A percentile compares a stretch with the other conserved stretches of the same genome.
Conservation (phyloP, 2,888 invertebrate species). For the Erynnis tages region DNA sequence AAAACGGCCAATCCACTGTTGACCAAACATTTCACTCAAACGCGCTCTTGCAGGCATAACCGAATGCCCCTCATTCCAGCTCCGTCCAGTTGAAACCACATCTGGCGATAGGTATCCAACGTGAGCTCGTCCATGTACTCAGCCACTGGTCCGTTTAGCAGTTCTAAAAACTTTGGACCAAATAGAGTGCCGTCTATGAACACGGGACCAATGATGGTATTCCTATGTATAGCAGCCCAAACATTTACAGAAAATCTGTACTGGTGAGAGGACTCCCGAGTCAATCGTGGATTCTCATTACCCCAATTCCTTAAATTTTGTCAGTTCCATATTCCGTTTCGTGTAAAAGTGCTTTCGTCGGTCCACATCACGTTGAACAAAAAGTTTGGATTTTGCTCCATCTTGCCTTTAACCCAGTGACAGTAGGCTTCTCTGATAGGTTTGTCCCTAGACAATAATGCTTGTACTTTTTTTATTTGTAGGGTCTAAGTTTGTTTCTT, state of each 20-base stretch:
- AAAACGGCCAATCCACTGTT: constrained; percentile 9
- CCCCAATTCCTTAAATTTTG: no score
- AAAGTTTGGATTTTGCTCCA: no score
- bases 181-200: constrained; percentile 30
- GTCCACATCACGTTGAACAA: no score
- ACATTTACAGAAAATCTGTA: not conserved
- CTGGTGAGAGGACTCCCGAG: not conserved
- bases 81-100: constrained; percentile 28
- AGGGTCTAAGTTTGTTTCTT: no score
- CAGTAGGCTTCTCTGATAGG: no score
- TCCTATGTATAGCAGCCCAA: constrained; percentile 3
- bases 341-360: no score
- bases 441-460: no score
- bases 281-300: no score
- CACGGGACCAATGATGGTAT: not conserved
- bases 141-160: constrained; percentile 10
- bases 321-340: no score
- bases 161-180: constrained; percentile 16
- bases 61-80: no score
- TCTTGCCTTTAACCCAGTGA: no score
- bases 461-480: no score
- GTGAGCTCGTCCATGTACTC: constrained; percentile 19
- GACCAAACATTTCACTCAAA: constrained; percentile 21
- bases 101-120: not conserved
- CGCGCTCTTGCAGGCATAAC: constrained; percentile 15